phyloP scores from a whole-genome alignment of 2,797 vertebrate species.

The Mormyrops boulengeri region DNA sequence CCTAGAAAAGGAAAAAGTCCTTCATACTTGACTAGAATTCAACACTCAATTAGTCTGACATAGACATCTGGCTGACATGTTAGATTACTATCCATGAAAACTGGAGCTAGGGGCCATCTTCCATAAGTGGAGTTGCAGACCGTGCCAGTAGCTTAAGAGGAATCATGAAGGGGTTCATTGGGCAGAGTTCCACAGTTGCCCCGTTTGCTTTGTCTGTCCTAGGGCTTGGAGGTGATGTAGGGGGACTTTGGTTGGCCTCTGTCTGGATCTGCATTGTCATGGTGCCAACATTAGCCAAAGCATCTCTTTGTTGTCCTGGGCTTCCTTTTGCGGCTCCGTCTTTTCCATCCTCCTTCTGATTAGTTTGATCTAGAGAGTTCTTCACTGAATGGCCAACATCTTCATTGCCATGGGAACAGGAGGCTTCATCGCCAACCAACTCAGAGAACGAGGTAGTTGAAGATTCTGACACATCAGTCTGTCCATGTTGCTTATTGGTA shows the following conservation, averaged over 20 bases:
- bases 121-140: background rate
- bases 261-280: background rate
- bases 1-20: background rate
- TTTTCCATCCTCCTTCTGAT: background rate
- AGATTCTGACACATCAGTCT: background rate
- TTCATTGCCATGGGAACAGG: background rate
- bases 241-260: background rate
- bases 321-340: background rate
- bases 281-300: background rate
- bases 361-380: background rate
- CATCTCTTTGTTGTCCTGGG: background rate
- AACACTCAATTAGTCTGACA: background rate
- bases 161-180: constrained; percentile 61
- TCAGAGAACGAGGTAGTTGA: background rate
- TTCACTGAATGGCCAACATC: background rate
- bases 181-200: constrained; percentile 26
- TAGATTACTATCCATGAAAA: background rate
- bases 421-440: background rate
- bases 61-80: background rate
- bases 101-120: background rate
- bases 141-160: constrained; percentile 48
- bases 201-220: background rate
- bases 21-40: background rate
- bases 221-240: background rate
- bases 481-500: background rate